Percentiles rank a stretch among this genome's conserved stretches.
These are phyloP conservation scores for Heloderma charlesbogerti DNA, from an alignment of 2,113 vertebrate species.

Conservation along the genomic window DNA sequence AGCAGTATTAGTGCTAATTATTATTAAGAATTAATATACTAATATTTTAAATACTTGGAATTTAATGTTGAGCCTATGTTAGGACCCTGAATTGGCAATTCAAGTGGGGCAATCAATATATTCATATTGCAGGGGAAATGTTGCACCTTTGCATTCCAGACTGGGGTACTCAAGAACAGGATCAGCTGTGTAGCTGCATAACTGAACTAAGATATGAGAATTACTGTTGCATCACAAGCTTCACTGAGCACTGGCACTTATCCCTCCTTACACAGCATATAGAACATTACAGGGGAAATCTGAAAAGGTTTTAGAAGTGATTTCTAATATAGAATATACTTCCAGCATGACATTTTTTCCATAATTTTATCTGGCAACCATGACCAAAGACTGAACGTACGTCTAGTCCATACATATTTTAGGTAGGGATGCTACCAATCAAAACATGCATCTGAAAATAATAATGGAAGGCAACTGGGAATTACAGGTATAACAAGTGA, in stretches of 20 bases:
- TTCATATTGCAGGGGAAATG: conserved; percentile 29
- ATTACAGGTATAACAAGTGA: not conserved
- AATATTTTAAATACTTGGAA: not conserved
- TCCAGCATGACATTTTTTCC: not conserved
- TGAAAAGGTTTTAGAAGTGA: conserved; percentile 16
- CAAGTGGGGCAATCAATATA: conserved; percentile 24
- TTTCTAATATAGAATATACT: not conserved
- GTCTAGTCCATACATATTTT: not conserved
- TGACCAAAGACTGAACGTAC: conserved; percentile 21
- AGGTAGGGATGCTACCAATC: not conserved
- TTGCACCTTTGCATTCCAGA: conserved; percentile 43
- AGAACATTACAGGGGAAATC: not conserved
- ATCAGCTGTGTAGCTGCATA: conserved; percentile 5
- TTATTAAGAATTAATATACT: not conserved
- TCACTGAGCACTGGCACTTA: not conserved
- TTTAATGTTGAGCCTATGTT: conserved; percentile 8
- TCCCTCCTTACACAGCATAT: not conserved
- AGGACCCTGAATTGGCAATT: conserved; percentile 30
- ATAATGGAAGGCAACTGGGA: not conserved
- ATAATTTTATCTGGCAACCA: conserved; percentile 14
- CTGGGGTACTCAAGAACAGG: conserved; percentile 28
- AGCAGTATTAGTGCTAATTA: not conserved
- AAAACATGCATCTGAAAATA: not conserved
- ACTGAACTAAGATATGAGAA: conserved; percentile 30
- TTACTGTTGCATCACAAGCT: not conserved